phyloP scores from a whole-genome alignment of 2,888 invertebrate species.

The Adelognathus sp. region DNA sequence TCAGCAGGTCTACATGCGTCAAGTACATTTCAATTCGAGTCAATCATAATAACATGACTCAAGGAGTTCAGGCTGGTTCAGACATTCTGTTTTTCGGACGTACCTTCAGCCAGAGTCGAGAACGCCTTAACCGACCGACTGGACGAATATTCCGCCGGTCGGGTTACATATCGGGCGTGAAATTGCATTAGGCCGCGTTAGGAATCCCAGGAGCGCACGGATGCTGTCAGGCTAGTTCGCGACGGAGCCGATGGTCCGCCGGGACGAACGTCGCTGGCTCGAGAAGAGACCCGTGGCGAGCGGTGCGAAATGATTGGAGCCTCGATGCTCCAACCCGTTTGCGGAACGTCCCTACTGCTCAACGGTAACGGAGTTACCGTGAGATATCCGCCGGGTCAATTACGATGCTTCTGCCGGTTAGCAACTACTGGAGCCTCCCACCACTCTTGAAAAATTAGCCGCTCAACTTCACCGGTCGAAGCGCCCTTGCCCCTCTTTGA shows the following conservation, averaged over 20 bases:
- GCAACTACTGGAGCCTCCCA: neutral
- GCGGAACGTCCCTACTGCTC: slow-evolving; percentile 35
- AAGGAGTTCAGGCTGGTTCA: neutral
- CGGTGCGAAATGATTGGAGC: slow-evolving; percentile 53
- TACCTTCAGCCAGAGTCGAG: neutral
- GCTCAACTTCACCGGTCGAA: slow-evolving; percentile 38
- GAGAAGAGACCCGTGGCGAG: slow-evolving; percentile 28
- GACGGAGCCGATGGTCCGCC: slow-evolving; percentile 20
- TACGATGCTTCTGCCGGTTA: slow-evolving; percentile 53
- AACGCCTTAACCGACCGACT: neutral
- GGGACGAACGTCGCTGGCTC: slow-evolving; percentile 11
- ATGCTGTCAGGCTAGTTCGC: slow-evolving; percentile 15
- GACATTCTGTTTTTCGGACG: too few relatives aligned
- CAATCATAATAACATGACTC: too few relatives aligned
- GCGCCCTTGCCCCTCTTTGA: slow-evolving; percentile 5
- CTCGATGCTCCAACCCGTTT: slow-evolving; percentile 12
- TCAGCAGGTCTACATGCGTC: too few relatives aligned
- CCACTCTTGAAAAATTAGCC: slow-evolving; percentile 36
- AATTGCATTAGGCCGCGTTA: slow-evolving; percentile 60
- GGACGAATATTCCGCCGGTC: slow-evolving; percentile 45
- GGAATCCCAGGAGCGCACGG: slow-evolving; percentile 55
- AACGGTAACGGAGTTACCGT: slow-evolving; percentile 58
- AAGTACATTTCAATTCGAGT: too few relatives aligned
- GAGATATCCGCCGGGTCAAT: slow-evolving; percentile 59
- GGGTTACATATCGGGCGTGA: slow-evolving; percentile 54